Evolutionary conservation across 1,140 invertebrate species (phyloP).

Genomic region (Caenorhabditis tropicalis): DNA sequence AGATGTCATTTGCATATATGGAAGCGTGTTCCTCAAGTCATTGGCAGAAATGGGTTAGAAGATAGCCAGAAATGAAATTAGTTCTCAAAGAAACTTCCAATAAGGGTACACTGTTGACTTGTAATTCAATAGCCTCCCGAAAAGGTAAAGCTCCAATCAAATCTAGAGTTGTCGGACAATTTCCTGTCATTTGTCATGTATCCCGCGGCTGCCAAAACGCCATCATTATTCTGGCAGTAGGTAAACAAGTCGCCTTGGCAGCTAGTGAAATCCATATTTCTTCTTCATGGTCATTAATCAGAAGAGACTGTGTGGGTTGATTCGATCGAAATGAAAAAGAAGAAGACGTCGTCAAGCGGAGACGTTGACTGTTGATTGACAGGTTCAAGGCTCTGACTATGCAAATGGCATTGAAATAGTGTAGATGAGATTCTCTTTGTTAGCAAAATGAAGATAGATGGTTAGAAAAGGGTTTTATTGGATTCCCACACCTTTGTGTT

Average conservation of each 20-base stretch:
- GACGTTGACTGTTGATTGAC: conserved; percentile 1
- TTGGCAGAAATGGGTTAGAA: too few relatives aligned
- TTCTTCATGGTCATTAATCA: conserved; percentile 32
- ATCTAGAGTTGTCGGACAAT: neutral
- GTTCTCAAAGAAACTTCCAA: too few relatives aligned
- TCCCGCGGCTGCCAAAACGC: neutral
- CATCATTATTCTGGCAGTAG: conserved; percentile 17
- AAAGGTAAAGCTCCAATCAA: neutral
- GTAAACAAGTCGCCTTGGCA: neutral
- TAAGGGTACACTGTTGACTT: too few relatives aligned
- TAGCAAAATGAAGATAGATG: too few relatives aligned
- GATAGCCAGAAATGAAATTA: neutral
- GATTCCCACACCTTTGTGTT: too few relatives aligned
- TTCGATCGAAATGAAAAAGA: neutral
- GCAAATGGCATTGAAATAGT: conserved; percentile 10
- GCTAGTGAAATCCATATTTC: too few relatives aligned
- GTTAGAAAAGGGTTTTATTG: too few relatives aligned
- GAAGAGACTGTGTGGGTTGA: neutral
- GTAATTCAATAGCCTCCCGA: neutral
- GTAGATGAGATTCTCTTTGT: neutral
- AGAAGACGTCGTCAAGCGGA: neutral
- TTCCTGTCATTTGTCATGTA: conserved; percentile 35
- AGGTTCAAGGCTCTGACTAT: conserved; percentile 12
- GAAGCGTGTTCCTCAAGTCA: too few relatives aligned
- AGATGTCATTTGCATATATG: neutral